These are phyloP conservation scores for Silurus aristotelis DNA, from an alignment of 2,797 vertebrate genomes.

Conservation along the genomic window DNA sequence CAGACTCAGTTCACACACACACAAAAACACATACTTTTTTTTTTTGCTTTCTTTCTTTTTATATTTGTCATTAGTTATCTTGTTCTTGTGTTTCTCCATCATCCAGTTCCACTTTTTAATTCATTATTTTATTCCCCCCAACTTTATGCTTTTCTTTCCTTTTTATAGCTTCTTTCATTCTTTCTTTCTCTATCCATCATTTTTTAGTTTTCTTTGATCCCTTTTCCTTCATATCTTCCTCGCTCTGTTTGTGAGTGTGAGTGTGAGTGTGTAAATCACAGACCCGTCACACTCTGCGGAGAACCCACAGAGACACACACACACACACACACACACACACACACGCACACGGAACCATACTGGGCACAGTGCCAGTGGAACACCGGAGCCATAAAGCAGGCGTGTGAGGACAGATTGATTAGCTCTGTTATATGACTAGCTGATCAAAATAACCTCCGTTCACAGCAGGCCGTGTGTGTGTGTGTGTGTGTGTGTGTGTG, in stretches of 20 bases:
- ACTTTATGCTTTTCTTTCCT: not conserved
- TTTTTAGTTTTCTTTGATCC: not conserved
- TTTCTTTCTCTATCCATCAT: not conserved
- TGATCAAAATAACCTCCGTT: slow-evolving; percentile 41
- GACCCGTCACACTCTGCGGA: slow-evolving; percentile 4
- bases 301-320: not conserved
- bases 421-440: slow-evolving; percentile 34
- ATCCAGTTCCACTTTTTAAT: not conserved
- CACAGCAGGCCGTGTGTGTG: slow-evolving; percentile 12
- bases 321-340: not conserved
- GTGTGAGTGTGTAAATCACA: slow-evolving; percentile 16
- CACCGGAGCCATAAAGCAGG: slow-evolving; percentile 1
- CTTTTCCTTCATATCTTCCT: not conserved
- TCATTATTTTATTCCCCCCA: not conserved
- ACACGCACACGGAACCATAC: not conserved
- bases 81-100: not conserved
- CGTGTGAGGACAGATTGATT: slow-evolving; percentile 32
- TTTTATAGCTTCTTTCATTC: not conserved
- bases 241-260: not conserved
- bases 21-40: no score
- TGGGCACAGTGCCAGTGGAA: slow-evolving; percentile 24
- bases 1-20: no score
- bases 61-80: not conserved
- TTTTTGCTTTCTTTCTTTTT: no score
- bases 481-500: slow-evolving; percentile 10